Conservation (phyloP, 1,140 invertebrate genomes). For the Atta texana region DNA sequence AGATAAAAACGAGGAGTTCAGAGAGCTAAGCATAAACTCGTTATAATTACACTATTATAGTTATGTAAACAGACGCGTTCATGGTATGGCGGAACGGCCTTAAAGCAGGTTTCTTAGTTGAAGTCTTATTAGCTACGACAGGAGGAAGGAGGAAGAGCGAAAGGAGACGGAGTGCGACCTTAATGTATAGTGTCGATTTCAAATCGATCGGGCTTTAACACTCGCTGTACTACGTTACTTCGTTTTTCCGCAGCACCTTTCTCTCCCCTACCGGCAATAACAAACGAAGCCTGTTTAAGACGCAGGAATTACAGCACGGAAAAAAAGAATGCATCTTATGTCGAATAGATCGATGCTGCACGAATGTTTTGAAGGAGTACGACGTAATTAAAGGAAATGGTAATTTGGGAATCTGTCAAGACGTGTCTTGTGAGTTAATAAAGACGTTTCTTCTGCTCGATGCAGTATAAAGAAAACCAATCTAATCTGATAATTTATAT, state of each 20-base stretch:
- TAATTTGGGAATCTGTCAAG: slow-evolving; percentile 42
- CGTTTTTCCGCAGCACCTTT: slow-evolving; percentile 25
- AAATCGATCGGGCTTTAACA: slow-evolving; percentile 52
- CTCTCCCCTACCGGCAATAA: slow-evolving; percentile 11
- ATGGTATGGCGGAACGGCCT: not conserved
- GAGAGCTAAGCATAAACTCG: slow-evolving; percentile 29
- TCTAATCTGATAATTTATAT: not conserved
- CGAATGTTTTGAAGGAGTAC: slow-evolving; percentile 9
- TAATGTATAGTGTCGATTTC: slow-evolving; percentile 41
- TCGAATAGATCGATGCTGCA: not conserved
- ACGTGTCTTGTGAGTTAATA: not conserved
- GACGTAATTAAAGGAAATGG: slow-evolving; percentile 13
- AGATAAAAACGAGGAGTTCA: not conserved
- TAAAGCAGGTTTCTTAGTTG: slow-evolving; percentile 46
- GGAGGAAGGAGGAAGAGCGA: slow-evolving; percentile 47
- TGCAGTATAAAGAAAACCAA: not conserved
- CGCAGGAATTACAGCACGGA: not conserved
- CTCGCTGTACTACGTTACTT: slow-evolving; percentile 48
- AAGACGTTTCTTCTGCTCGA: not conserved
- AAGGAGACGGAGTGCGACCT: slow-evolving; percentile 34
- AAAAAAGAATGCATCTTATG: slow-evolving; percentile 2
- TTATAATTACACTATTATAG: slow-evolving; percentile 66
- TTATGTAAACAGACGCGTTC: slow-evolving; percentile 75
- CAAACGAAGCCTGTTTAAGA: slow-evolving; percentile 23
- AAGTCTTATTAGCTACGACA: slow-evolving; percentile 38